Evolutionary conservation across 2,888 invertebrate genomes (phyloP).

Genomic region (Podabrus alpinus): DNA sequence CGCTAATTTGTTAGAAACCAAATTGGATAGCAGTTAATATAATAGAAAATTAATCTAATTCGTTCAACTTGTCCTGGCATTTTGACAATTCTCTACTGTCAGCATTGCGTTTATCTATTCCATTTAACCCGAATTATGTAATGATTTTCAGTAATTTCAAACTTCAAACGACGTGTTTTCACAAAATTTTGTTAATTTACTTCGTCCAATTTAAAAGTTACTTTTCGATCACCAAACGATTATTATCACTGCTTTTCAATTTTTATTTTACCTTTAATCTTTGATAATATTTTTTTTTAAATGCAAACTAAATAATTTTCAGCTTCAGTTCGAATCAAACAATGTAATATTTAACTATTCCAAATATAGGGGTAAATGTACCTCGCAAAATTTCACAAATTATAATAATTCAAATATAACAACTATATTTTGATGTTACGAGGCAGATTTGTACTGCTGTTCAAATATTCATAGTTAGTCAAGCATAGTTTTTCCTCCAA

Average conservation of each 20-base stretch:
- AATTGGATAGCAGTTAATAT: conserved; percentile 21
- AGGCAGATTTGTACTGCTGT: too few species aligned
- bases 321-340: too few species aligned
- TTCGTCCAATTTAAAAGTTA: background rate
- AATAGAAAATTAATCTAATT: conserved; percentile 24
- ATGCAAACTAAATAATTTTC: too few species aligned
- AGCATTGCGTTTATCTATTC: conserved; percentile 9
- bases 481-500: too few species aligned
- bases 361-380: too few species aligned
- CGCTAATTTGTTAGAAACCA: conserved; percentile 21
- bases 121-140: conserved; percentile 13
- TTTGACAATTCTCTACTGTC: conserved; percentile 22
- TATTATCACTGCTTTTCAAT: background rate
- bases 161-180: conserved; percentile 16
- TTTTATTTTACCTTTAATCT: background rate
- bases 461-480: too few species aligned
- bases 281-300: background rate
- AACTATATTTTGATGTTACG: too few species aligned
- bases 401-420: too few species aligned
- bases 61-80: conserved; percentile 14
- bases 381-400: too few species aligned
- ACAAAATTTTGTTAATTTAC: conserved; percentile 19
- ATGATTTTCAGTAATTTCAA: conserved; percentile 6
- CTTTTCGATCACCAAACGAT: background rate
- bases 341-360: too few species aligned